Evolutionary conservation across 2,888 invertebrate species (phyloP), one percentile per base, ranked within the genome.

Genomic region (Apodemia duryi): DNA sequence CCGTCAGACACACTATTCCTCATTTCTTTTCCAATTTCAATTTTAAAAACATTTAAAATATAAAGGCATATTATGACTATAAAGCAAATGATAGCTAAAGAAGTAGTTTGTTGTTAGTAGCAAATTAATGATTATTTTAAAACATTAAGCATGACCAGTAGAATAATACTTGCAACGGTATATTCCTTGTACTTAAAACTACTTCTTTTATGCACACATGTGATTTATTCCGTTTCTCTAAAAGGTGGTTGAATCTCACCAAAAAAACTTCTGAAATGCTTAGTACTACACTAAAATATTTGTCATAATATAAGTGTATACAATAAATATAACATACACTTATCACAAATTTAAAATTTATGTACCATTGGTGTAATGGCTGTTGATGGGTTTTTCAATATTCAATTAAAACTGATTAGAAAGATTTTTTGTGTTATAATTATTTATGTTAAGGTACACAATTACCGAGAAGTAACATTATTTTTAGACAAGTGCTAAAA

Each of bases 101-200:
- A 57, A 57, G 57, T 57, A 57, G 57, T 57, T 57, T 57, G 57
- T 43, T 43, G 43, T 57, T 57, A 57, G 57, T 57, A 57, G 29
- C 32, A 57, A 57, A 32, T 32, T 32, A 32, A 57, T 57, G 57
- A 29, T 6, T 32, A 57, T 32, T 6, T 57, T 57, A 57, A 57
- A 57, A 54, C 13, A 46, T 46, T 13, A 57, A 57, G 57, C 57
- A 57, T 57, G 32, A 57, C 11, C 13, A 10, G 6, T 11, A 43
- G 9, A 29, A 32, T 29, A 32, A 32, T 57, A 32, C 57, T 57
- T 57, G 57, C 32, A 57, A 57, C 57, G 57, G 57, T 57, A 32
- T 57, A 57, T 57, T 57, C 57, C 57, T 13, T 57, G 32, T 29
- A 32, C 57, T 6, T 57, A 11, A 57, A 57, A 57, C 57, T 57